Evolutionary conservation across 1,140 invertebrate genomes (phyloP), one percentile per base, ranked within the genome.

Genomic region (Lepidurus packardi): DNA sequence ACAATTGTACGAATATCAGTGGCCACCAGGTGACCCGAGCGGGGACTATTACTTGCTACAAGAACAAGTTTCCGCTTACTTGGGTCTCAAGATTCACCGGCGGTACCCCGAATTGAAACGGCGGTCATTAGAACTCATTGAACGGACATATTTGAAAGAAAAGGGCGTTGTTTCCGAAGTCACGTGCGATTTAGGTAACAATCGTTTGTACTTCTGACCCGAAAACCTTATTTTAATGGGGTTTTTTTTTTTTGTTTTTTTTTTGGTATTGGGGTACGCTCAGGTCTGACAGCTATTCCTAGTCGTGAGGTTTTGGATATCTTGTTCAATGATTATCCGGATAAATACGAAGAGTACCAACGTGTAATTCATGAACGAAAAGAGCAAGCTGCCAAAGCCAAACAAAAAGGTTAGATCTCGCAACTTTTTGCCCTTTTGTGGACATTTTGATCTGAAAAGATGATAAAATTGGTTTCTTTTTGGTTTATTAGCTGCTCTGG

Each of bases 341-440:
- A 93, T 74, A 97, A 98, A 84, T 98, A 96, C 84, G 93, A 96
- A 86, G 95, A 97, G 82, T 96, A 95, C 85, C 89, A 93, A 43
- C 89, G 91, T 81, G 90, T 94, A 82, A 89, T 96, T 83, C 87
- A 94, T 10, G 92, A 94, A 81, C 91, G 90, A 82, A 92, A 93
- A 82, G 90, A 90, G 21, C 89, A 90, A 90, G 83, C 88, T 92
- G 80, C 89, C 88, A 44, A 90, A 90, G 44, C 73, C 78, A 91
- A 92, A 81, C 90, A 94, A 82, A 89, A 90, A 84, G 88, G 85
- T 85, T 81, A 79, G 79, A 73, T 34, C 4, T 34, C 3, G 73
- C 53, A 9, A 43, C 34, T 45, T 84, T 76, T 78, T 73, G 34
- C 9, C 8, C 4, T 47, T 81, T 21, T 79, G 76, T n/a, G 16